phyloP scores from a whole-genome alignment of 2,888 invertebrate species.

The Synanthedon tipuliformis region DNA sequence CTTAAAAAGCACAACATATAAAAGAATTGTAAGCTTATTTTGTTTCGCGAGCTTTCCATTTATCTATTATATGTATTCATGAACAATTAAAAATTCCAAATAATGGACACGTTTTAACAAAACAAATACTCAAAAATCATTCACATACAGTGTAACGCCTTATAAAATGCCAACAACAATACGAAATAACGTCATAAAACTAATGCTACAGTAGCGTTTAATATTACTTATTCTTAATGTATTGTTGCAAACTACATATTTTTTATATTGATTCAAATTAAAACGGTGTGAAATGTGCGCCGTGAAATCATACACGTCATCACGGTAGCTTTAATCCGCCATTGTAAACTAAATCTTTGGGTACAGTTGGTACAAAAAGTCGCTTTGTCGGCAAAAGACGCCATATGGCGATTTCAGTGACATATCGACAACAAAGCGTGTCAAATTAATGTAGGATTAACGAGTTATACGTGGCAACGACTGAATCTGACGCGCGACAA shows the following conservation, averaged over 20 bases:
- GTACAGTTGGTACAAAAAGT: constrained; percentile 21
- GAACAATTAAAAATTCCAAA: too few species aligned
- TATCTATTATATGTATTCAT: too few species aligned
- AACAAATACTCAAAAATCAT: too few species aligned
- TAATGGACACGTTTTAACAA: too few species aligned
- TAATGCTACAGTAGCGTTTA: constrained; percentile 15
- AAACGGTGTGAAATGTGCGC: constrained; percentile 18
- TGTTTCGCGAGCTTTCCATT: too few species aligned
- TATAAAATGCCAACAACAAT: too few species aligned
- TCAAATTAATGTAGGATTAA: constrained; percentile 36
- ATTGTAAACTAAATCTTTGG: constrained; percentile 34
- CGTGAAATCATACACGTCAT: constrained; percentile 51
- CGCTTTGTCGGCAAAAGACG: constrained; percentile 43
- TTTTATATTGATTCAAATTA: constrained; percentile 50
- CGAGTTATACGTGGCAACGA: constrained; percentile 26
- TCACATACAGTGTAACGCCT: too few species aligned
- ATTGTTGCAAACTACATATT: constrained; percentile 26
- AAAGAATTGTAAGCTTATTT: too few species aligned
- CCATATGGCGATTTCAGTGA: constrained; percentile 44
- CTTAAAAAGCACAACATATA: too few species aligned
- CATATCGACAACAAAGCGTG: constrained; percentile 24
- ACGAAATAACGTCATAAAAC: too few species aligned
- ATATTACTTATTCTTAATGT: constrained; percentile 17
- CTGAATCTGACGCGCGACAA: constrained; percentile 31
- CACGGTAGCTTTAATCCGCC: constrained; percentile 36